A percentile compares a stretch with the other conserved stretches of the same genome.
phyloP scores from a whole-genome alignment of 2,888 invertebrate species.

The Amaurobius ferox region DNA sequence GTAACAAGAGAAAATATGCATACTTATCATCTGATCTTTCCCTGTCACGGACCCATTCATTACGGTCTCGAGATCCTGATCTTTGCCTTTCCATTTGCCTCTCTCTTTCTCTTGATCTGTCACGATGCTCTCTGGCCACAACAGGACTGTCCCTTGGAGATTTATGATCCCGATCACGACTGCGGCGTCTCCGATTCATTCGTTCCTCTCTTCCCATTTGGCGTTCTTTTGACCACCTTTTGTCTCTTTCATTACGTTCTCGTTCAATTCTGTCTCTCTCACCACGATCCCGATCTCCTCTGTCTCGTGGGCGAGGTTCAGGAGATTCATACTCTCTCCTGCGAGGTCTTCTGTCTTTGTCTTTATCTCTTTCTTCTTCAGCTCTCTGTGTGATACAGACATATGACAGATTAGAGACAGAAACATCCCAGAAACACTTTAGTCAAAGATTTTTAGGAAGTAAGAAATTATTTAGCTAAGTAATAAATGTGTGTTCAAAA shows the following conservation, averaged over 20 bases:
- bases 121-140: conserved; percentile 50
- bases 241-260: conserved; percentile 74
- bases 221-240: conserved; percentile 76
- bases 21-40: conserved; percentile 73
- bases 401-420: not conserved
- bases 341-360: conserved; percentile 56
- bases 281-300: conserved; percentile 79
- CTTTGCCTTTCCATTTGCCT: conserved; percentile 79
- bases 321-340: conserved; percentile 64
- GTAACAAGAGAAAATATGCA: too few species aligned
- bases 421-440: not conserved
- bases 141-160: conserved; percentile 57
- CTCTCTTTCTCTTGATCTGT: conserved; percentile 77
- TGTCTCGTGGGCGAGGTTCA: conserved; percentile 72
- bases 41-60: conserved; percentile 75
- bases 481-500: conserved; percentile 19
- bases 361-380: conserved; percentile 83
- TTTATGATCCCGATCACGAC: conserved; percentile 37
- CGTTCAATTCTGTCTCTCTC: conserved; percentile 77
- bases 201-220: conserved; percentile 75
- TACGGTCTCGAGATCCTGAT: conserved; percentile 75
- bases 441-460: not conserved
- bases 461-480: not conserved
- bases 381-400: conserved; percentile 81
- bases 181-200: conserved; percentile 38